A percentile compares a stretch with the other conserved stretches of the same genome.
These are phyloP conservation scores for Esox masquinongy DNA, from an alignment of 2,797 vertebrate genomes.

Conservation along the genomic window DNA sequence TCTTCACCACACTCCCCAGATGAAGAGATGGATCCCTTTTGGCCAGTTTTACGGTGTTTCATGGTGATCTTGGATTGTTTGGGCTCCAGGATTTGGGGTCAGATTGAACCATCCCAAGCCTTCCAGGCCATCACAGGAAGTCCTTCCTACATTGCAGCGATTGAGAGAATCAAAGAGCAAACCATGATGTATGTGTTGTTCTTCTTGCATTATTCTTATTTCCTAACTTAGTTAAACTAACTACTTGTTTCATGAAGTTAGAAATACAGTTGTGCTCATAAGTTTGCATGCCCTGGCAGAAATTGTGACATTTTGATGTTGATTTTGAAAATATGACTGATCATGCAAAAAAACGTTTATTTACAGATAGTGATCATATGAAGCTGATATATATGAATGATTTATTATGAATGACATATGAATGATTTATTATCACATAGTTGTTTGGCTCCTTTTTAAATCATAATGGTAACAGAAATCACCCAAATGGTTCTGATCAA, in stretches of 20 bases:
- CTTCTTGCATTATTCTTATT: not conserved
- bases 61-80: conserved; percentile 88
- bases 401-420: too few relatives aligned
- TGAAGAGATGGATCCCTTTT: conserved; percentile 79
- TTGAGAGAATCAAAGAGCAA: conserved; percentile 74
- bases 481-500: too few relatives aligned
- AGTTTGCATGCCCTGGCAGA: too few relatives aligned
- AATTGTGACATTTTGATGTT: too few relatives aligned
- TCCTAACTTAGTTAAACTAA: not conserved
- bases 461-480: too few relatives aligned
- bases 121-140: conserved; percentile 83
- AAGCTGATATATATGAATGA: too few relatives aligned
- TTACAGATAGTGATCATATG: too few relatives aligned
- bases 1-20: conserved; percentile 61
- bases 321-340: too few relatives aligned
- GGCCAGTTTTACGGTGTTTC: conserved; percentile 87
- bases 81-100: conserved; percentile 86
- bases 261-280: too few relatives aligned
- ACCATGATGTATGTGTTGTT: conserved; percentile 67
- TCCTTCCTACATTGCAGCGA: conserved; percentile 77
- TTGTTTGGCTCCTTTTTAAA: too few relatives aligned
- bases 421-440: too few relatives aligned
- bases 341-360: too few relatives aligned
- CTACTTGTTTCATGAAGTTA: not conserved
- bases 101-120: conserved; percentile 81